A percentile compares a stretch with the other conserved stretches of the same genome.
phyloP scores from a whole-genome alignment of 2,797 vertebrate genomes.

The Gambusia yucatana region DNA sequence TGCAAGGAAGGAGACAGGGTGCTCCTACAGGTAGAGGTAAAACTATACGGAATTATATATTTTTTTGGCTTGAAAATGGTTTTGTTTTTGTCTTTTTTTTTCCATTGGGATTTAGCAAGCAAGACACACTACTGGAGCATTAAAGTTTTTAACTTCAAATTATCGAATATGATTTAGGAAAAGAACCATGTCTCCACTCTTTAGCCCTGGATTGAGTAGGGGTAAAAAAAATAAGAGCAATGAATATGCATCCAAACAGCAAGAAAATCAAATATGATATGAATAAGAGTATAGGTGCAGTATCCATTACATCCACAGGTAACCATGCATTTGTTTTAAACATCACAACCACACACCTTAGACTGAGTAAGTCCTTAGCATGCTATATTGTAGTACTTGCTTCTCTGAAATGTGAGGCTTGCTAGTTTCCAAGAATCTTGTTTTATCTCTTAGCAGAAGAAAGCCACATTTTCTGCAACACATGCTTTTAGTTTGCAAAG shows the following conservation, averaged over 20 bases:
- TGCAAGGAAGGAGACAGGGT: slow-evolving; percentile 35
- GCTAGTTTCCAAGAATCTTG: no score
- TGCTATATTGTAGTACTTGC: neutral
- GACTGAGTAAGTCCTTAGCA: neutral
- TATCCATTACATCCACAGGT: neutral
- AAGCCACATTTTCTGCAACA: neutral
- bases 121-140: neutral
- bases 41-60: neutral
- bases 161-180: neutral
- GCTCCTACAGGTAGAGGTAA: slow-evolving; percentile 73
- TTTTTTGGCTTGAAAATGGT: neutral
- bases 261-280: neutral
- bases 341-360: neutral
- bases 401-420: no score
- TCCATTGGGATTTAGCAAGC: neutral
- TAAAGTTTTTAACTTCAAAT: neutral
- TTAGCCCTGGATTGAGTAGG: neutral
- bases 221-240: neutral
- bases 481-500: neutral
- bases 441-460: neutral
- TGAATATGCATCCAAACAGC: neutral
- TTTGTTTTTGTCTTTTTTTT: no score
- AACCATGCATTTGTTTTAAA: neutral
- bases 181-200: neutral
- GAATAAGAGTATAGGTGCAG: neutral